These are phyloP conservation scores for Zygothrica quintamaculata DNA, from an alignment of 2,888 invertebrate genomes.

Conservation along the genomic window DNA sequence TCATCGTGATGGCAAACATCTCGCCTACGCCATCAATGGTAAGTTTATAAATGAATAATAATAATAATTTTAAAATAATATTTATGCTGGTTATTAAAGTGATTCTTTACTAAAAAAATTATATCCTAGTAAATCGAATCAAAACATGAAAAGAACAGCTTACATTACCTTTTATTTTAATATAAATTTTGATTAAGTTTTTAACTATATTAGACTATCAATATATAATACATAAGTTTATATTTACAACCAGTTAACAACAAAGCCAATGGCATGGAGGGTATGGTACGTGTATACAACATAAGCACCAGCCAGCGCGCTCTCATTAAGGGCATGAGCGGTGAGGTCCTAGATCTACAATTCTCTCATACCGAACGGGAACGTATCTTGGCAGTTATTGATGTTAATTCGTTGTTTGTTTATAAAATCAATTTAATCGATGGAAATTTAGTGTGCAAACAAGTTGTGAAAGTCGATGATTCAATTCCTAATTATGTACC, in stretches of 20 bases:
- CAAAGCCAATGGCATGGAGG: constrained; percentile 85
- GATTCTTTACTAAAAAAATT: too few relatives aligned
- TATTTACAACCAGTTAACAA: constrained; percentile 77
- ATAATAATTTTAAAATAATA: too few relatives aligned
- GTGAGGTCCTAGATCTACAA: constrained; percentile 94
- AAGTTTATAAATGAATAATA: too few relatives aligned
- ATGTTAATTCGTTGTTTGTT: constrained; percentile 93
- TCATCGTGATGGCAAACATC: constrained; percentile 92
- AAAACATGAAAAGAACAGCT: not conserved
- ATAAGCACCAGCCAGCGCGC: constrained; percentile 88
- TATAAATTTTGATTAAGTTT: not conserved
- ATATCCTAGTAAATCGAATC: too few relatives aligned
- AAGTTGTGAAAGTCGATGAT: constrained; percentile 84
- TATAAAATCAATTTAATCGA: constrained; percentile 89
- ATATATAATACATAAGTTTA: not conserved
- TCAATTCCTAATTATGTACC: constrained; percentile 84
- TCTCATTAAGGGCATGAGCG: constrained; percentile 94
- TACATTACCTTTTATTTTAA: not conserved
- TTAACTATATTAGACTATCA: not conserved
- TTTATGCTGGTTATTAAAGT: too few relatives aligned
- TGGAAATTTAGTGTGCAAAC: constrained; percentile 86
- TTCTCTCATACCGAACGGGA: constrained; percentile 93
- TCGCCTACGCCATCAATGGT: constrained; percentile 97
- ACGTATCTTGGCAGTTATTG: constrained; percentile 93
- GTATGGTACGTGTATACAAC: constrained; percentile 94